These are phyloP conservation scores for Rhabdomys dilectus DNA, from an alignment of 2,113 vertebrate genomes.

Conservation along the genomic window DNA sequence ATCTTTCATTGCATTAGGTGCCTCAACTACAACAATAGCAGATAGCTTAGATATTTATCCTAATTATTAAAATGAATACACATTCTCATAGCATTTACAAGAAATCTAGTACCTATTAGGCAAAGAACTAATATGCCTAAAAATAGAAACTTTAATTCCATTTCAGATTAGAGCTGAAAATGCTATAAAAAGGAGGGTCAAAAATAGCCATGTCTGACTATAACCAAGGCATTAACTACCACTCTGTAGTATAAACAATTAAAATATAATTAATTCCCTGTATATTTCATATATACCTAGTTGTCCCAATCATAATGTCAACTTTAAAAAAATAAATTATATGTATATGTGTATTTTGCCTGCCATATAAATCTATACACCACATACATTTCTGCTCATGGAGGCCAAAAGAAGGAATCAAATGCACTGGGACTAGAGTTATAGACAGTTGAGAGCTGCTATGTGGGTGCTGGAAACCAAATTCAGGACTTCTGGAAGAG, in stretches of 20 bases:
- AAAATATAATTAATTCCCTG: neutral
- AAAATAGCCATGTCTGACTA: neutral
- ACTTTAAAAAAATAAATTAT: neutral
- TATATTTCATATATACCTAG: slow-evolving; percentile 16
- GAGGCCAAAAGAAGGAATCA: neutral
- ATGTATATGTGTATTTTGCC: neutral
- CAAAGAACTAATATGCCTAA: neutral
- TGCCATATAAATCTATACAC: neutral
- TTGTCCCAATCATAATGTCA: neutral
- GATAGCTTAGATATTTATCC: neutral
- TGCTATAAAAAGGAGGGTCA: neutral
- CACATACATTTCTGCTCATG: neutral
- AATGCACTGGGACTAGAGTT: neutral
- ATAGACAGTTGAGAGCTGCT: neutral
- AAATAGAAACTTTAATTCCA: neutral
- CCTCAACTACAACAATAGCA: slow-evolving; percentile 39
- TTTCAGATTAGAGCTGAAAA: slow-evolving; percentile 52
- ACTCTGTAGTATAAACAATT: neutral
- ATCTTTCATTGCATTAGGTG: slow-evolving; percentile 27
- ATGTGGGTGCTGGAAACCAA: neutral
- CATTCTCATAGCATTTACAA: slow-evolving; percentile 21
- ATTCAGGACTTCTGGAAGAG: neutral
- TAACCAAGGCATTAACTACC: neutral
- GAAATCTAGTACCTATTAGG: neutral
- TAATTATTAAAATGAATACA: slow-evolving; percentile 63